Percentiles rank a stretch among this genome's conserved stretches.
Conservation (phyloP, 1,140 invertebrate genomes). For the Heliconius congener region DNA sequence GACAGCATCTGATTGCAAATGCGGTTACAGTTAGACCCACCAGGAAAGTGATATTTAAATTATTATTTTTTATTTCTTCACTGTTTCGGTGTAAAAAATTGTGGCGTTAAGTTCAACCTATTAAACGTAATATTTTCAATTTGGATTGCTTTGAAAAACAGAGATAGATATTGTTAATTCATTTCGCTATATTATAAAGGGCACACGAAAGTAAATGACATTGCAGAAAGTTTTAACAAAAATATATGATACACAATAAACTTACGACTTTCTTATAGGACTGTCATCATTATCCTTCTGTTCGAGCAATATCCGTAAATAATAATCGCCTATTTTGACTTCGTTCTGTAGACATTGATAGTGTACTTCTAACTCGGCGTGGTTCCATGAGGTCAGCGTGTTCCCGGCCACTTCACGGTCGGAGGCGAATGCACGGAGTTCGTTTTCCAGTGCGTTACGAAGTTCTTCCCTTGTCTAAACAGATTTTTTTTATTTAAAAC, state of each 20-base stretch:
- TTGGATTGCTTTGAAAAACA: no score
- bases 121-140: no score
- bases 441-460: constrained; percentile 94
- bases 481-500: no score
- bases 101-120: no score
- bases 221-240: not conserved
- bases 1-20: no score
- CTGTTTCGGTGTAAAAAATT: no score
- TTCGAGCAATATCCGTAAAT: constrained; percentile 95
- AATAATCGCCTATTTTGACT: constrained; percentile 99
- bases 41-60: no score
- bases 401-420: constrained; percentile 94
- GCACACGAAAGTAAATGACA: not conserved
- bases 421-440: constrained; percentile 93
- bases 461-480: constrained; percentile 96
- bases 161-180: no score
- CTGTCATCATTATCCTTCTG: constrained; percentile 93
- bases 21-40: no score
- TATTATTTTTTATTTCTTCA: no score
- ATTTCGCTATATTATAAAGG: no score
- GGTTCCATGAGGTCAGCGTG: constrained; percentile 97
- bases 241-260: constrained; percentile 39
- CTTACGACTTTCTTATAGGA: constrained; percentile 93
- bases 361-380: constrained; percentile 96
- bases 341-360: constrained; percentile 97